Conservation (phyloP, 1,140 invertebrate genomes). For the Neoseiulus cucumeris region DNA sequence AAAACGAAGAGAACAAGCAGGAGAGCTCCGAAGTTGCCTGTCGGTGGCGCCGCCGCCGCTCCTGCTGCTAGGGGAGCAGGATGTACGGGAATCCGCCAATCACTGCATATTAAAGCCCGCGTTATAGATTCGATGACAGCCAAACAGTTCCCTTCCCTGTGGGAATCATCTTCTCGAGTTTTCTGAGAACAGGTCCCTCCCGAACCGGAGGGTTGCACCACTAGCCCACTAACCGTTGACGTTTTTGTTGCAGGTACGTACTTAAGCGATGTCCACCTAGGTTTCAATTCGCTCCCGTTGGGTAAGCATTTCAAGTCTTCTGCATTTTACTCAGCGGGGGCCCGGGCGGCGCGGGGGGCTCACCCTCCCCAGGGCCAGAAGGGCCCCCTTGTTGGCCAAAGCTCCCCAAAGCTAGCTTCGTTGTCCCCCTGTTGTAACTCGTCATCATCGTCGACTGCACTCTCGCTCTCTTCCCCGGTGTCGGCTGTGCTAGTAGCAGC, state of each 20-base stretch:
- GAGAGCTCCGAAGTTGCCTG: no score
- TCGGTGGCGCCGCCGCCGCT: neutral
- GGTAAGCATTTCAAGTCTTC: conserved; percentile 10
- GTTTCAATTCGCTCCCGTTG: conserved; percentile 10
- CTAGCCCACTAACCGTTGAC: no score
- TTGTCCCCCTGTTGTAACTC: neutral
- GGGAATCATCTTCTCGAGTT: no score
- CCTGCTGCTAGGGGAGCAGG: neutral
- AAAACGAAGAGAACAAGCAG: no score
- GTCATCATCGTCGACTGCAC: conserved; percentile 9
- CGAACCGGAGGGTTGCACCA: no score
- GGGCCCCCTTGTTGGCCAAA: no score
- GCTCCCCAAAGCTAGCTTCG: neutral
- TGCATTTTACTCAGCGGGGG: conserved; percentile 9
- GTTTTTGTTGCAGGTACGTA: neutral
- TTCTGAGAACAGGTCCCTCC: no score
- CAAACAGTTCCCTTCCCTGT: no score
- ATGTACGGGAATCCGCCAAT: neutral
- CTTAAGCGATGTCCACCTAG: conserved; percentile 11
- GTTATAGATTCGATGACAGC: no score
- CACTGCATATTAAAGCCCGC: no score
- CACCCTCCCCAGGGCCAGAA: no score
- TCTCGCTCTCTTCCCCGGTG: neutral
- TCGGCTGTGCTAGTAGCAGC: no score
- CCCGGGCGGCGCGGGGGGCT: neutral